Evolutionary conservation across 37 sponge, comb jelly and placozoan species (phyloP).

Genomic region (Geodia barretti): DNA sequence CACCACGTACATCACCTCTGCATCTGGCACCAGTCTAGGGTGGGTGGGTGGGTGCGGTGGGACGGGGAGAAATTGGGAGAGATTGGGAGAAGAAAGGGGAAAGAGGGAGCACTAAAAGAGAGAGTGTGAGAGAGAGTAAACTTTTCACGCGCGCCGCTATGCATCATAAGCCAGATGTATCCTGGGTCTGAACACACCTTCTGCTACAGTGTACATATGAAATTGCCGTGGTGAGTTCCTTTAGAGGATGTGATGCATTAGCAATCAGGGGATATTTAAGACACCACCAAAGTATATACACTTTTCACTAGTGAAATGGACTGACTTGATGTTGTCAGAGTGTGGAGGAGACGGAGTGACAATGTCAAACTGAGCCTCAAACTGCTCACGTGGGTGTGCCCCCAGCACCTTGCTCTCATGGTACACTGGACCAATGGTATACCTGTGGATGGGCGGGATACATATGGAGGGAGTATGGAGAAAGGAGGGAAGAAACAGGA

Average conservation of each 20-base stretch:
- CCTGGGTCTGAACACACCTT: too few relatives aligned
- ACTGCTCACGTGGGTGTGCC: slow-evolving; percentile 67
- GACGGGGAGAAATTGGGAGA: too few relatives aligned
- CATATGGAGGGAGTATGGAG: neutral
- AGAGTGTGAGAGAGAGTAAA: neutral
- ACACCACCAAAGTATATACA: too few relatives aligned
- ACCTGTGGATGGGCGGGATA: slow-evolving; percentile 17
- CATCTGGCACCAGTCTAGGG: slow-evolving; percentile 69
- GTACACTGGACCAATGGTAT: slow-evolving; percentile 65
- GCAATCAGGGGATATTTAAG: too few relatives aligned
- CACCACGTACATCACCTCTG: slow-evolving; percentile 76
- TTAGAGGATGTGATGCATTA: too few relatives aligned
- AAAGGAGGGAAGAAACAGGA: slow-evolving; percentile 2
- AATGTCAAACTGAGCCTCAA: slow-evolving; percentile 84
- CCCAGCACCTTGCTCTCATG: slow-evolving; percentile 52
- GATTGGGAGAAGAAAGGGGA: too few relatives aligned
- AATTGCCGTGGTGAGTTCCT: neutral
- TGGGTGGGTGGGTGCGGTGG: neutral
- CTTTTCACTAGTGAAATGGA: too few relatives aligned
- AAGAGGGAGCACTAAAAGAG: neutral
- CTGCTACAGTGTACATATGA: too few relatives aligned
- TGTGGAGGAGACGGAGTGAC: slow-evolving; percentile 51
- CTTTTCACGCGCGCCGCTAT: too few relatives aligned
- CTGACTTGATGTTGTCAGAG: slow-evolving; percentile 1
- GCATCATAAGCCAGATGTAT: too few relatives aligned